Evolutionary conservation across 2,113 vertebrate species (phyloP).

Genomic region (Tretioscincus oriximinensis): DNA sequence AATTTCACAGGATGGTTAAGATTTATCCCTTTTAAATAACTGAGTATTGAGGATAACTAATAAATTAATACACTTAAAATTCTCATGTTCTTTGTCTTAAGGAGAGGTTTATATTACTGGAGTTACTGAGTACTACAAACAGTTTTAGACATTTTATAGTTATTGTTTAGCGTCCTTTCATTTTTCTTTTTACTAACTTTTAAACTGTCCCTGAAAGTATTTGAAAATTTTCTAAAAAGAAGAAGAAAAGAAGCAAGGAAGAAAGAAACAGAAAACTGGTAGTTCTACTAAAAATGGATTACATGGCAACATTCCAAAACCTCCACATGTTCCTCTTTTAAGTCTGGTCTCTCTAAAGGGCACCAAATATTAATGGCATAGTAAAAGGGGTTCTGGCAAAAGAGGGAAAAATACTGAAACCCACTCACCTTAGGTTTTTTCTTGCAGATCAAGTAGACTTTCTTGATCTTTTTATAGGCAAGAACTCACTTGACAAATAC

Average conservation of each 20-base stretch:
- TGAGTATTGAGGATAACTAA: neutral
- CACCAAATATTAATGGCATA: neutral
- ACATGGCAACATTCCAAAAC: neutral
- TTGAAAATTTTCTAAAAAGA: neutral
- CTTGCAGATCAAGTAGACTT: neutral
- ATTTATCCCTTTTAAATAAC: neutral
- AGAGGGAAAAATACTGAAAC: neutral
- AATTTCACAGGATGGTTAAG: neutral
- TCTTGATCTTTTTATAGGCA: slow-evolving; percentile 8
- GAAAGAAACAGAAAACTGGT: neutral
- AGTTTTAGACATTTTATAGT: no score
- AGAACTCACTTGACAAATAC: neutral
- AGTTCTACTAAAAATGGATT: slow-evolving; percentile 1
- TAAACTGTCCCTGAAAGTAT: neutral
- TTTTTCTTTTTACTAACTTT: neutral
- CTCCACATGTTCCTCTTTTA: neutral
- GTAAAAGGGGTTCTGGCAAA: slow-evolving; percentile 7
- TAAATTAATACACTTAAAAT: neutral
- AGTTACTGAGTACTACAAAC: neutral
- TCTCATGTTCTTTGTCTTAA: neutral
- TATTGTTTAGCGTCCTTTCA: no score
- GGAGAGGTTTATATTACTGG: neutral
- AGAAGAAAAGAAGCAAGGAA: neutral
- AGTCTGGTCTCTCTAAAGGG: neutral
- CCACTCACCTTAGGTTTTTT: neutral